Evolutionary conservation across 2,797 vertebrate genomes (phyloP).

Genomic region (Epinephelus coioides): DNA sequence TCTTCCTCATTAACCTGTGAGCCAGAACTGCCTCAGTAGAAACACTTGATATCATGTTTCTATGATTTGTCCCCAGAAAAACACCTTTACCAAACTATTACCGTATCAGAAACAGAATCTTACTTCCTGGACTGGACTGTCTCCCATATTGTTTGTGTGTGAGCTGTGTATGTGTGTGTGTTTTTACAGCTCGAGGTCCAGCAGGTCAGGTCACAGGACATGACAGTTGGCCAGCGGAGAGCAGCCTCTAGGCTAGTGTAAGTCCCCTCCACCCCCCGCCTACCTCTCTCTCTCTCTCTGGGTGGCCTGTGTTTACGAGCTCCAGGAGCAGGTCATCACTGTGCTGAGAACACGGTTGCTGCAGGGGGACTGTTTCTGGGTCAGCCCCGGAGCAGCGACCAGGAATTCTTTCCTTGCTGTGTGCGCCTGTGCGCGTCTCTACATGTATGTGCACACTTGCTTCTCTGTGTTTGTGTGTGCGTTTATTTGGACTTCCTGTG

Average conservation of each 20-base stretch:
- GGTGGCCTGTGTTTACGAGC: conserved; percentile 81
- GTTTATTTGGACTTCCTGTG: conserved; percentile 78
- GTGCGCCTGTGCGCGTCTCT: conserved; percentile 34
- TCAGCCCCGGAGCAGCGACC: conserved; percentile 58
- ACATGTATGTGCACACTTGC: conserved; percentile 39
- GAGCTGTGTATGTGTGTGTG: conserved; percentile 28
- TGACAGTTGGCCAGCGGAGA: conserved; percentile 60
- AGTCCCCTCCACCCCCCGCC: conserved; percentile 13
- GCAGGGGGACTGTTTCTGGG: conserved; percentile 66
- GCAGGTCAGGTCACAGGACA: conserved; percentile 77
- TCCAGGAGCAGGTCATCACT: conserved; percentile 78
- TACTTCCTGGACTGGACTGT: conserved; percentile 10
- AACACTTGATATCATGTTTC: not conserved
- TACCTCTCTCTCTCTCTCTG: conserved; percentile 61
- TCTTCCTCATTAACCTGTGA: conserved; percentile 45
- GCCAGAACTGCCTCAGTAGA: not conserved
- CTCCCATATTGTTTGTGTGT: conserved; percentile 8
- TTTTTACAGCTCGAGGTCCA: conserved; percentile 56
- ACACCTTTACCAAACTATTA: conserved; percentile 9
- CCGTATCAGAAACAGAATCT: conserved; percentile 20
- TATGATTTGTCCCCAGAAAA: conserved; percentile 21
- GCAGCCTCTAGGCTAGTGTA: conserved; percentile 59
- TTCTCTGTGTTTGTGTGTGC: conserved; percentile 36
- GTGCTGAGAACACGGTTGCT: conserved; percentile 67
- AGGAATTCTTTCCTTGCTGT: conserved; percentile 43